Evolutionary conservation across 2,113 vertebrate species (phyloP).

Genomic region (Sorex araneus): DNA sequence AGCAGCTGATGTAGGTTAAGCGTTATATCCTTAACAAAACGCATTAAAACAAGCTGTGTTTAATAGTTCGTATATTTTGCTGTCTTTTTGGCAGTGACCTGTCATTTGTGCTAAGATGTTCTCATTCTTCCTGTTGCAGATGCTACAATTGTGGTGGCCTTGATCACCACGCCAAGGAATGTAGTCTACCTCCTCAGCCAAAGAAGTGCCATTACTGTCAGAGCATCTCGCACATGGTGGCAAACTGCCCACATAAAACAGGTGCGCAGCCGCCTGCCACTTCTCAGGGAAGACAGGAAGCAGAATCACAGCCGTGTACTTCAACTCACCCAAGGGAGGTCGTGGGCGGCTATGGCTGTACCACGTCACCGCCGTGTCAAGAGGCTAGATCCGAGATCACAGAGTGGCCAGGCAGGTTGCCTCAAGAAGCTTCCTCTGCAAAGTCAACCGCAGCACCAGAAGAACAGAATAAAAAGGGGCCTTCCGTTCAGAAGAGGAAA

Average conservation of each 20-base stretch:
- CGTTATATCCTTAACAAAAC: background rate
- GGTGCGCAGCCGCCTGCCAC: conserved; percentile 85
- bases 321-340: conserved; percentile 88
- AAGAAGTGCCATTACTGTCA: conserved; percentile 95
- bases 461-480: conserved; percentile 93
- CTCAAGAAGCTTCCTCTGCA: conserved; percentile 90
- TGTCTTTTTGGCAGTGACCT: background rate
- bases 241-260: conserved; percentile 92
- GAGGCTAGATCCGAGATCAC: conserved; percentile 88
- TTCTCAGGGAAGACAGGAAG: conserved; percentile 95
- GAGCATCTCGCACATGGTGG: conserved; percentile 94
- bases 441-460: conserved; percentile 93
- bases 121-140: conserved; percentile 84
- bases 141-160: conserved; percentile 94
- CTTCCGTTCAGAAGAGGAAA: conserved; percentile 95
- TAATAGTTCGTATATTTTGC: background rate
- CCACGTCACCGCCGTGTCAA: conserved; percentile 84
- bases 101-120: conserved; percentile 29
- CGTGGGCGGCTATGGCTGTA: conserved; percentile 84
- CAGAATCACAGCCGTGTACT: conserved; percentile 91
- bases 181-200: conserved; percentile 94
- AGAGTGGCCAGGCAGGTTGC: conserved; percentile 91
- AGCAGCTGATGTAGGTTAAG: background rate
- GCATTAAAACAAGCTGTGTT: background rate
- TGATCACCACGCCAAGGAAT: conserved; percentile 94